Conservation (phyloP, 2,888 invertebrate species). For the Lasioglossum malachurum region DNA sequence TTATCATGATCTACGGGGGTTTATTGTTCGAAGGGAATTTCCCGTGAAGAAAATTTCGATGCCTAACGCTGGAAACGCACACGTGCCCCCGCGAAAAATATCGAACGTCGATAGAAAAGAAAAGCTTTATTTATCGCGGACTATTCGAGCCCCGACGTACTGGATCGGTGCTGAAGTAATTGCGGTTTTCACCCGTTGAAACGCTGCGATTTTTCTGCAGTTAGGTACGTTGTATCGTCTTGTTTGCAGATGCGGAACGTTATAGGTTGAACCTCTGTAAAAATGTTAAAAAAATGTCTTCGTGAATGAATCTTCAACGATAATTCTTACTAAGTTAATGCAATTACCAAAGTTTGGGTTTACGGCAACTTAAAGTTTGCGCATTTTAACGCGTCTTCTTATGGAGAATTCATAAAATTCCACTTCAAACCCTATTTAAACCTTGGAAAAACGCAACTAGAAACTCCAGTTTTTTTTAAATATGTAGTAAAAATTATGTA, state of each 20-base stretch:
- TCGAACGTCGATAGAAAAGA: background rate
- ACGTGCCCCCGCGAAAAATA: background rate
- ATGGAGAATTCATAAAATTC: too few species aligned
- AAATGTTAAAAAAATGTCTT: too few species aligned
- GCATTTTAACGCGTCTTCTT: too few species aligned
- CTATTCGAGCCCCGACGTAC: background rate
- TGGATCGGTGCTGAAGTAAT: background rate
- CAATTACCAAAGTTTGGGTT: too few species aligned
- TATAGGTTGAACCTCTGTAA: background rate
- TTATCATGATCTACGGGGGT: slow-evolving; percentile 68
- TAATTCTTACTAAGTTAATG: too few species aligned
- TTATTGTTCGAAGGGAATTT: slow-evolving; percentile 64
- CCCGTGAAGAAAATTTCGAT: slow-evolving; percentile 46
- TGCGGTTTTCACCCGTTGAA: background rate
- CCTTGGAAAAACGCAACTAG: too few species aligned
- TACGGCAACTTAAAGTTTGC: too few species aligned
- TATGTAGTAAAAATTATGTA: too few species aligned
- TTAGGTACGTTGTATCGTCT: background rate
- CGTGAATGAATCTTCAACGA: background rate
- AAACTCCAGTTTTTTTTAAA: too few species aligned
- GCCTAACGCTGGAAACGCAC: background rate
- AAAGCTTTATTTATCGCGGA: background rate
- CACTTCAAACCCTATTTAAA: too few species aligned
- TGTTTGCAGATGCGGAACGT: background rate
- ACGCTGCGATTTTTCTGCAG: background rate